Conservation (phyloP, 2,113 vertebrate genomes). For the Phalacrocorax carbo region DNA sequence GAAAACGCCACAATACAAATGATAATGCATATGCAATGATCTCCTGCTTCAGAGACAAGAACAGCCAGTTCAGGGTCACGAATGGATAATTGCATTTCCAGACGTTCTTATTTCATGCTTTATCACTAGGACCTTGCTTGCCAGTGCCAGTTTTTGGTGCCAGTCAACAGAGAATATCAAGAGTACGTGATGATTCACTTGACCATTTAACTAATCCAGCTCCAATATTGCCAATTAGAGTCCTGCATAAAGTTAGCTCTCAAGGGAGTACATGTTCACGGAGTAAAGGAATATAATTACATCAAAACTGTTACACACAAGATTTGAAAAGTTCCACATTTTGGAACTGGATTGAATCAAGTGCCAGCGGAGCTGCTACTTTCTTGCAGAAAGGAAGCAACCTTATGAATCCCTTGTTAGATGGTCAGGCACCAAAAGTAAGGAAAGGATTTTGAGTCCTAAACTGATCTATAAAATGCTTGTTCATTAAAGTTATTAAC, state of each 20-base stretch:
- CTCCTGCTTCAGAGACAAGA: background rate
- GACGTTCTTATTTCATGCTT: background rate
- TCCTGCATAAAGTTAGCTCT: background rate
- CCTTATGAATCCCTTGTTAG: background rate
- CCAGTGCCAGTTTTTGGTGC: background rate
- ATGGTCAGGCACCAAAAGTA: background rate
- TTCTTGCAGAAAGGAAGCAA: background rate
- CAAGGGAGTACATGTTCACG: background rate
- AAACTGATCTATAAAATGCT: background rate
- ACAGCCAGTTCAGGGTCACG: background rate
- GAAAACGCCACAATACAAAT: background rate
- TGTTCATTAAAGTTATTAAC: background rate
- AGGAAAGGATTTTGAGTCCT: background rate
- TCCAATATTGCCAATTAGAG: background rate
- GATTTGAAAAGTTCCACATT: background rate
- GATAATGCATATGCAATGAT: background rate
- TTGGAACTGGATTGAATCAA: background rate
- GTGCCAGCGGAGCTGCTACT: background rate
- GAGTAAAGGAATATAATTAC: background rate
- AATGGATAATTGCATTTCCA: background rate
- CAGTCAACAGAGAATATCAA: background rate
- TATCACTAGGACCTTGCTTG: background rate
- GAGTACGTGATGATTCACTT: background rate
- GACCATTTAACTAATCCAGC: background rate
- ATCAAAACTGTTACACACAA: background rate